Conservation (phyloP, 2,888 invertebrate genomes). For the Polyploca ridens region DNA sequence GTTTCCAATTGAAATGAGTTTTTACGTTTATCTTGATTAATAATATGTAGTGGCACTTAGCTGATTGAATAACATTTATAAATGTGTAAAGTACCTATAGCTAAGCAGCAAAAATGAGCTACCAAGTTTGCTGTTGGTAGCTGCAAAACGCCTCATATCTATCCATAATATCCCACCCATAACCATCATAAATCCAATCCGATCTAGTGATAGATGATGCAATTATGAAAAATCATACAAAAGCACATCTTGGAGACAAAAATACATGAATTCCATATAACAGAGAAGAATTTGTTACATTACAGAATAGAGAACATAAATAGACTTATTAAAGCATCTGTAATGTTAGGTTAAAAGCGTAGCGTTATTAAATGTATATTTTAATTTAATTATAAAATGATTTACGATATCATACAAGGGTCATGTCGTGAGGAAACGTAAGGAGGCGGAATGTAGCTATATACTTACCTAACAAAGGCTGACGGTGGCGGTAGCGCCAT, state of each 20-base stretch:
- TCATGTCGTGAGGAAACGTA: conserved; percentile 31
- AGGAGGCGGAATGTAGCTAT: conserved; percentile 51
- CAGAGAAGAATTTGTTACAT: too few relatives aligned
- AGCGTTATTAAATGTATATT: background rate
- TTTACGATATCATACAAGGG: background rate
- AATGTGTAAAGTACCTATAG: conserved; percentile 11
- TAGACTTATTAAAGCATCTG: background rate
- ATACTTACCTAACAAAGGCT: conserved; percentile 59
- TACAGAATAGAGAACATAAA: too few relatives aligned
- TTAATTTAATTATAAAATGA: background rate
- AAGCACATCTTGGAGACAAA: too few relatives aligned
- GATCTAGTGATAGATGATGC: too few relatives aligned
- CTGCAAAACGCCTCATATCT: background rate
- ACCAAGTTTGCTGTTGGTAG: conserved; percentile 17
- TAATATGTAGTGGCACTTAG: conserved; percentile 16
- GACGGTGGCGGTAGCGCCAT: conserved; percentile 59
- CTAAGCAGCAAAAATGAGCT: conserved; percentile 11
- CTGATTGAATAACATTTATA: conserved; percentile 21
- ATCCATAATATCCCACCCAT: too few relatives aligned
- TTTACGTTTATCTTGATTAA: conserved; percentile 23
- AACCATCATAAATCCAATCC: too few relatives aligned
- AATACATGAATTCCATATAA: too few relatives aligned
- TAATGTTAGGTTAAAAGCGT: background rate
- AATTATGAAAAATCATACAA: too few relatives aligned
- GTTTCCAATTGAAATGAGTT: conserved; percentile 21